Evolutionary conservation across 92 coral and sea anemone species (phyloP), one percentile per base, ranked within the genome.

Genomic region (Porites lobata): DNA sequence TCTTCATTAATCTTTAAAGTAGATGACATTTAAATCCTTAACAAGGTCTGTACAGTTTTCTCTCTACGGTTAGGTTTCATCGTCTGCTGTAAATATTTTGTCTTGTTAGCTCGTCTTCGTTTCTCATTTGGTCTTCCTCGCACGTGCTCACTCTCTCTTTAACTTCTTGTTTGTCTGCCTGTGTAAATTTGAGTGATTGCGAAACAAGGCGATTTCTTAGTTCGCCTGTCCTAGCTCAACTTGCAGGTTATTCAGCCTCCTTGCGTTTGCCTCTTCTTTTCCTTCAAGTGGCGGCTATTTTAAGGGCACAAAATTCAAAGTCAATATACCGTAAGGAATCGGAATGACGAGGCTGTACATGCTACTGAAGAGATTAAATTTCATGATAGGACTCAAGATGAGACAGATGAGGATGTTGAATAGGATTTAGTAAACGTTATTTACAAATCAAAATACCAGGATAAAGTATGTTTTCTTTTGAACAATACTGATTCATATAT

Each of bases 41-140:
- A 71, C 76, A 47, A 71, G 53, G 6, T 12, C 53, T 12, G 6
- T 38, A 2, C 76, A 71, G 22, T 38, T 38, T 13, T 71, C 76
- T 6, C 56, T 47, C 56, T 43, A 19, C 7, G 20, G 13, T 65
- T 65, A 65, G 8, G 69, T 65, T 64, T 29, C 69, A 64, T 7
- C 69, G 21, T 64, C 29, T 64, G 69, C 69, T 64, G 69, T 17
- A 17, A 64, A 17, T 64, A 64, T 6, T 64, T 17, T 64, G n/a
- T 64, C 47, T 38, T 38, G 20, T 17, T 7, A 17, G 69, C 69
- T 64, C 29, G 19, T 64, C 69, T 64, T 64, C 69, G 20, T 64
- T 64, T 17, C 69, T 64, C 69, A 64, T 64, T 64, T 71, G 54
- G 47, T 71, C 51, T 43, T 71, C 69, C 20, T 64, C 69, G 69